phyloP scores from a whole-genome alignment of 1,140 invertebrate genomes.

The Drosophila triauraria region DNA sequence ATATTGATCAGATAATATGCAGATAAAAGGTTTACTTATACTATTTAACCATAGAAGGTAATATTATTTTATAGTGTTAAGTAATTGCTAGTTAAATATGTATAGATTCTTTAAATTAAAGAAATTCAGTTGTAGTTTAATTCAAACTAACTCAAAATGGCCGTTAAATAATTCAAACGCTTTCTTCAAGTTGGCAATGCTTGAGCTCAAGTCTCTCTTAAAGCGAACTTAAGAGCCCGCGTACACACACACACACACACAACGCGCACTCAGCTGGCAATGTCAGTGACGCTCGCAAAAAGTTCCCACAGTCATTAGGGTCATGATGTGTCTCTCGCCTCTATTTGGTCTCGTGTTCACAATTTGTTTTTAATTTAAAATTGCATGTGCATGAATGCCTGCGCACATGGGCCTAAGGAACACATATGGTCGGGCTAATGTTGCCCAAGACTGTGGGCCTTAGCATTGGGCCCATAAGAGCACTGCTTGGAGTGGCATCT shows the following conservation, averaged over 20 bases:
- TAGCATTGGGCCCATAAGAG: conserved; percentile 13
- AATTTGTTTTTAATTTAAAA: conserved; percentile 65
- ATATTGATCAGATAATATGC: not conserved
- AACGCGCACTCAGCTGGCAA: conserved; percentile 24
- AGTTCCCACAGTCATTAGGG: conserved; percentile 79
- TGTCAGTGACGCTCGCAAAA: conserved; percentile 50
- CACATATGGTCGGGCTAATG: conserved; percentile 21
- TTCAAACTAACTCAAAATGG: not conserved
- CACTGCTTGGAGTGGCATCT: conserved; percentile 55
- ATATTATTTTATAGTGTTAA: not conserved
- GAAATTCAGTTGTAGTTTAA: too few relatives aligned
- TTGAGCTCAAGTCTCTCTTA: conserved; percentile 47
- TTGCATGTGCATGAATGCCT: conserved; percentile 19
- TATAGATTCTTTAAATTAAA: not conserved
- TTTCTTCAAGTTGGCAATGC: conserved; percentile 46
- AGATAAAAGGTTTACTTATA: not conserved
- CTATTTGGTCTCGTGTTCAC: conserved; percentile 70
- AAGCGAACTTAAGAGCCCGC: conserved; percentile 48
- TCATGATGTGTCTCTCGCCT: conserved; percentile 49
- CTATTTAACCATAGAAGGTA: not conserved
- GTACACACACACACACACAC: conserved; percentile 27
- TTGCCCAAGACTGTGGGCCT: conserved; percentile 9
- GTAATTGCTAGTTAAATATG: not conserved
- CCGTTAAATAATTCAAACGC: conserved; percentile 46
- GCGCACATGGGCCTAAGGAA: conserved; percentile 28